Conservation (phyloP, 2,113 vertebrate genomes). For the Cranoglanis bouderius region DNA sequence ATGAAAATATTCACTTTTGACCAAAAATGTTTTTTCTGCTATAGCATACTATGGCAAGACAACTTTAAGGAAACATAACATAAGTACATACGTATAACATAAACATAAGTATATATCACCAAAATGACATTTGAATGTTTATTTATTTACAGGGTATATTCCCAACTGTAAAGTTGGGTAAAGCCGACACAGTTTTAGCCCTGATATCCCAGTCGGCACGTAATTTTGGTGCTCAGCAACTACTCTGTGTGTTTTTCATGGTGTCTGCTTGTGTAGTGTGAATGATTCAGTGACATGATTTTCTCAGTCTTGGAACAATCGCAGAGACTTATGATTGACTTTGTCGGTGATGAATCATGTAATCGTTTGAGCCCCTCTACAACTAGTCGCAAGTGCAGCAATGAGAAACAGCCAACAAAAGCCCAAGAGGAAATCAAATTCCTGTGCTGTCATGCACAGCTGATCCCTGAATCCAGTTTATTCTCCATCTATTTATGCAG, state of each 20-base stretch:
- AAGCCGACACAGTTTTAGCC: not conserved
- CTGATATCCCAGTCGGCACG: too few relatives aligned
- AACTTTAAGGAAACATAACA: not conserved
- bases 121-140: not conserved
- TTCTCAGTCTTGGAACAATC: not conserved
- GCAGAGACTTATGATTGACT: not conserved
- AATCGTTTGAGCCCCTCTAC: not conserved
- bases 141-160: not conserved
- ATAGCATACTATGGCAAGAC: not conserved
- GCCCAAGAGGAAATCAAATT: slow-evolving; percentile 5
- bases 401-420: slow-evolving; percentile 4
- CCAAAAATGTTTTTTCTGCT: not conserved
- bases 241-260: not conserved
- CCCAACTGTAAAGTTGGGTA: too few relatives aligned
- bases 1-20: not conserved
- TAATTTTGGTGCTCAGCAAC: not conserved
- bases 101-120: not conserved
- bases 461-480: slow-evolving; percentile 4
- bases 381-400: not conserved
- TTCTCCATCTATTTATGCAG: slow-evolving; percentile 1
- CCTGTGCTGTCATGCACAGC: not conserved
- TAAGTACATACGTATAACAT: too few relatives aligned
- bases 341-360: not conserved
- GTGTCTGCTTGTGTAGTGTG: not conserved
- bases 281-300: not conserved